phyloP scores from a whole-genome alignment of 2,888 invertebrate species.

The Platycheirus rosarum region DNA sequence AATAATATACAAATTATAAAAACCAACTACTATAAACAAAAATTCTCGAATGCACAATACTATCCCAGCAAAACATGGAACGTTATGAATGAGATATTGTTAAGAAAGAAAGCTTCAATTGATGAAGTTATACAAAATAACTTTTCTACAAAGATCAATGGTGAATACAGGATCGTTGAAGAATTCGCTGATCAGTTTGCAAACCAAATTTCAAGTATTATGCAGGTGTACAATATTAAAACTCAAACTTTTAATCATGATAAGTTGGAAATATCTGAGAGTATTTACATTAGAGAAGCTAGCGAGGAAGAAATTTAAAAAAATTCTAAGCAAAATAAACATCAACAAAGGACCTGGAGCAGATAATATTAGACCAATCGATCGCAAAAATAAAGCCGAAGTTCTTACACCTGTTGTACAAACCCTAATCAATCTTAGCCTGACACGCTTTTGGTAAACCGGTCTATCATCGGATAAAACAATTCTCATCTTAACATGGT shows the following conservation, averaged over 20 bases:
- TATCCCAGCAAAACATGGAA: slow-evolving; percentile 27
- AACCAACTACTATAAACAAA: slow-evolving; percentile 8
- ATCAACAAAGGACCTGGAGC: slow-evolving; percentile 33
- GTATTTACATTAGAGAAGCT: slow-evolving; percentile 31
- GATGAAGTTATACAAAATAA: slow-evolving; percentile 17
- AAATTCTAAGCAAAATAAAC: slow-evolving; percentile 18
- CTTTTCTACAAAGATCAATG: background rate
- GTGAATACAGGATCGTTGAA: background rate
- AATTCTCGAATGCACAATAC: background rate
- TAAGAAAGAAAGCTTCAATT: slow-evolving; percentile 19
- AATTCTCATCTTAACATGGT: too few species aligned
- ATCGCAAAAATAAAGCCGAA: slow-evolving; percentile 18
- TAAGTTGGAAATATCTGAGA: slow-evolving; percentile 9
- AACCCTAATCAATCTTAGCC: background rate
- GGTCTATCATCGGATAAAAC: too few species aligned
- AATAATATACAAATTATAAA: slow-evolving; percentile 12
- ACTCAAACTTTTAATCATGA: slow-evolving; percentile 2
- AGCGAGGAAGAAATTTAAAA: slow-evolving; percentile 14
- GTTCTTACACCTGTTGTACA: background rate
- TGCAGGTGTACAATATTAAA: too few species aligned
- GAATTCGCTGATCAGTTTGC: slow-evolving; percentile 13
- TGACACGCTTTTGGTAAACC: background rate
- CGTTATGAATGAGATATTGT: slow-evolving; percentile 7
- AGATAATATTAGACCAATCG: slow-evolving; percentile 33
- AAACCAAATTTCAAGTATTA: slow-evolving; percentile 5